Evolutionary conservation across 1,140 invertebrate genomes (phyloP).

Genomic region (Dreissena polymorpha): DNA sequence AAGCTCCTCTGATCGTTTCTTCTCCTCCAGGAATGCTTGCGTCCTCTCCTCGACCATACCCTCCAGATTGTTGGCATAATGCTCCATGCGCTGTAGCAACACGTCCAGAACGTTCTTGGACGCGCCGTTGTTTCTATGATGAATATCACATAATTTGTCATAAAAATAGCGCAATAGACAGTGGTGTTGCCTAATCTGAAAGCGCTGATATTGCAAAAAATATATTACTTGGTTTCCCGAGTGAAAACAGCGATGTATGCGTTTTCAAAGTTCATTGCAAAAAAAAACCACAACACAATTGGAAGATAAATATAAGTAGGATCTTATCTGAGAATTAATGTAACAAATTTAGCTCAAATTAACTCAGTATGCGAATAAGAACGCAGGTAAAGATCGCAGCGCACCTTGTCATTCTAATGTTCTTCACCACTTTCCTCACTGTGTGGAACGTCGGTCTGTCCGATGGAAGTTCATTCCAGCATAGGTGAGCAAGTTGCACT

Average conservation of each 20-base stretch:
- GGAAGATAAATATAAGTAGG: no score
- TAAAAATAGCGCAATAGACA: no score
- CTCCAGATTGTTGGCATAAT: slow-evolving; percentile 84
- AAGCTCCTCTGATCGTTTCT: slow-evolving; percentile 96
- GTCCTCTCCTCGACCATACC: slow-evolving; percentile 96
- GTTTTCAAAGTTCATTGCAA: no score
- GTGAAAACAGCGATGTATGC: no score
- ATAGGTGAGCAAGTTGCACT: slow-evolving; percentile 11
- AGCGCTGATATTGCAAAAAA: no score
- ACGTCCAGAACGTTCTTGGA: slow-evolving; percentile 3
- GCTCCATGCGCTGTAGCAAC: slow-evolving; percentile 8
- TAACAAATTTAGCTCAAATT: no score
- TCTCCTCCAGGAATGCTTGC: slow-evolving; percentile 97
- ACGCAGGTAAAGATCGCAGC: neutral
- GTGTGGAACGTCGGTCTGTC: slow-evolving; percentile 3
- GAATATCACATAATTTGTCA: no score
- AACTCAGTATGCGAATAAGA: neutral
- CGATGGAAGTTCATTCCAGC: slow-evolving; percentile 22
- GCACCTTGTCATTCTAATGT: slow-evolving; percentile 10
- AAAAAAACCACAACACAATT: no score
- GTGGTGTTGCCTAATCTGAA: no score
- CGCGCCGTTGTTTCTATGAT: neutral
- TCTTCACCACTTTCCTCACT: slow-evolving; percentile 9
- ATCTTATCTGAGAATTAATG: no score
- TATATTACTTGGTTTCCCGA: no score